Evolutionary conservation across 2,888 invertebrate genomes (phyloP), one percentile per base, ranked within the genome.

Genomic region (Gerris lacustris): DNA sequence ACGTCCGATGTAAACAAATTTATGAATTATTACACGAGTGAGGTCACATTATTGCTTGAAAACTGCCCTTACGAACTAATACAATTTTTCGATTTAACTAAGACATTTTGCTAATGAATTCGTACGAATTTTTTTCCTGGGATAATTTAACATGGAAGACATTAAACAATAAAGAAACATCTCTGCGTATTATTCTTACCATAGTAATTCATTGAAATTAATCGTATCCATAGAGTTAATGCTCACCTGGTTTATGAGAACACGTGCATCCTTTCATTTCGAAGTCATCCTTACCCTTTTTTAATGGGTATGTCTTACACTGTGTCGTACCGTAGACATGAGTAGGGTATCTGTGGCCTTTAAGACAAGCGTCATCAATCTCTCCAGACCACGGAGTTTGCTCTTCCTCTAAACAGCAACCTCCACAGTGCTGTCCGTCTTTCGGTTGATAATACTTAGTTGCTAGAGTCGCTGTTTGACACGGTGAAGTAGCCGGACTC

Each of bases 401-500:
- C 15, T 55, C 55, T 55, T 55, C 55, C 9, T 15, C 55, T 15
- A 55, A 15, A 15, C 55, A 55, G 15, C 55, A 55, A 9, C 55
- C 55, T 9, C 55, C 55, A 2, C 15, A 11, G 55, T 55, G 55
- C 55, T 11, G 11, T 15, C 11, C 55, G 55, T 55, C 15, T 15
- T 55, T 55, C 15, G 55, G 55, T 2, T 55, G 9, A 15, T 55
- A 55, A 15, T 55, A 55, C 15, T 55, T 55, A 11, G 55, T 55
- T 15, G 55, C 98, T 77, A 99, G 99, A 84, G 86, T 99, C 80
- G 98, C 98, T 72, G 97, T 99, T 76, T 99, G 99, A 84, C 97
- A 97, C 87, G 91, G 96, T 73, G 99, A 98, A 83, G 98, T 99
- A 82, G 98, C 96, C 45, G 94, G 90, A 81, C 97, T 98, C 6